Percentiles rank a stretch among this genome's conserved stretches.
Conservation (phyloP, 2,888 invertebrate species). For the Monoplex corrugatus region DNA sequence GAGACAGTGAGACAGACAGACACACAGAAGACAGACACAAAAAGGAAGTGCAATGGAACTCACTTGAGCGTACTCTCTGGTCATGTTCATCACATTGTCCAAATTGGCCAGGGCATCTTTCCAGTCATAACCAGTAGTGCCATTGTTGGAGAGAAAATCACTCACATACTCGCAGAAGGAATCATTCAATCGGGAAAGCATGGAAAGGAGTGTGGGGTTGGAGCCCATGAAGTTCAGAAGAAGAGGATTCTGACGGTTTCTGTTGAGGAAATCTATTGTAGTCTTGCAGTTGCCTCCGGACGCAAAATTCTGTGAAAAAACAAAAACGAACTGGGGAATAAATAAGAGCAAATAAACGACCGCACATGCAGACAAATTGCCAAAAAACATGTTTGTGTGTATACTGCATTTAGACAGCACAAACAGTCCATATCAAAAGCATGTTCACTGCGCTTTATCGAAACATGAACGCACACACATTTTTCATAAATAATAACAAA, state of each 20-base stretch:
- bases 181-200: constrained; percentile 43
- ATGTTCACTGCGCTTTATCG: no score
- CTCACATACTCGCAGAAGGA: constrained; percentile 50
- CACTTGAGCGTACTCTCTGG: constrained; percentile 58
- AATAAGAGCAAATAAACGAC: no score
- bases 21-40: neutral
- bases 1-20: no score
- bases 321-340: no score
- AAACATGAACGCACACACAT: no score
- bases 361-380: no score
- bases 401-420: no score
- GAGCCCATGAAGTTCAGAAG: neutral
- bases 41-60: neutral
- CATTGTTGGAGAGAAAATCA: constrained; percentile 49
- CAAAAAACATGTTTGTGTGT: no score
- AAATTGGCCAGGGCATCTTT: constrained; percentile 59
- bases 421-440: no score
- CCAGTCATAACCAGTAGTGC: constrained; percentile 57
- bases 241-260: neutral
- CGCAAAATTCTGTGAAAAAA: constrained; percentile 52
- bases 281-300: constrained; percentile 49
- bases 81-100: constrained; percentile 45
- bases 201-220: neutral
- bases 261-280: constrained; percentile 33
- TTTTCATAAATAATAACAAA: no score